These are phyloP conservation scores for Stichopus horrens DNA, from an alignment of 53 echinoderm and acorn worm genomes.

Conservation along the genomic window DNA sequence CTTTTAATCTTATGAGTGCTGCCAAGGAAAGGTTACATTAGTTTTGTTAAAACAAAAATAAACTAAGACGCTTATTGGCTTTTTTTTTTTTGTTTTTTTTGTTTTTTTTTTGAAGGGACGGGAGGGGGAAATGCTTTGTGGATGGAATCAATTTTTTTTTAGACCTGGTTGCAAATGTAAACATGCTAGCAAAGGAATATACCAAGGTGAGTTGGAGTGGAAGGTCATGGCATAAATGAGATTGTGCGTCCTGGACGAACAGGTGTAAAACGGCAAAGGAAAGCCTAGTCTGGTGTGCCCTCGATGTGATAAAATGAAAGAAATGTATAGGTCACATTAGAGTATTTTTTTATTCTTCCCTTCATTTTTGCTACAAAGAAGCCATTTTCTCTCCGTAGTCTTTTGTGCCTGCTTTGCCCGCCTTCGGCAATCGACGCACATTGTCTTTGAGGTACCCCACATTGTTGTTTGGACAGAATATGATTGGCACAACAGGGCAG, in stretches of 20 bases:
- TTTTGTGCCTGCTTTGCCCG: conserved; percentile 24
- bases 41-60: no score
- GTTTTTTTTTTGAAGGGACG: no score
- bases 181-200: neutral
- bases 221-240: neutral
- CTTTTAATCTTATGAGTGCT: no score
- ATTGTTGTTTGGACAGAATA: conserved; percentile 25
- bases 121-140: no score
- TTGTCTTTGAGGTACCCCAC: conserved; percentile 26
- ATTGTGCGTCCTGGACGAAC: neutral
- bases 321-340: neutral
- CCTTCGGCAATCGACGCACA: conserved; percentile 34
- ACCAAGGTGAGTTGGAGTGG: conserved; percentile 24
- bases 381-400: conserved; percentile 6
- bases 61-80: no score
- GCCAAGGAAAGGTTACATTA: no score
- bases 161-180: no score
- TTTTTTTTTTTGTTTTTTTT: no score
- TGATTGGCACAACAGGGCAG: conserved; percentile 11
- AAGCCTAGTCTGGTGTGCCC: conserved; percentile 17
- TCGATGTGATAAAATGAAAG: neutral
- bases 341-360: no score
- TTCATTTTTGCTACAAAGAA: conserved; percentile 34
- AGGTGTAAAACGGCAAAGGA: conserved; percentile 37
- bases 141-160: no score